These are phyloP conservation scores for Bovichtus diacanthus DNA, from an alignment of 2,797 vertebrate genomes.

Conservation along the genomic window DNA sequence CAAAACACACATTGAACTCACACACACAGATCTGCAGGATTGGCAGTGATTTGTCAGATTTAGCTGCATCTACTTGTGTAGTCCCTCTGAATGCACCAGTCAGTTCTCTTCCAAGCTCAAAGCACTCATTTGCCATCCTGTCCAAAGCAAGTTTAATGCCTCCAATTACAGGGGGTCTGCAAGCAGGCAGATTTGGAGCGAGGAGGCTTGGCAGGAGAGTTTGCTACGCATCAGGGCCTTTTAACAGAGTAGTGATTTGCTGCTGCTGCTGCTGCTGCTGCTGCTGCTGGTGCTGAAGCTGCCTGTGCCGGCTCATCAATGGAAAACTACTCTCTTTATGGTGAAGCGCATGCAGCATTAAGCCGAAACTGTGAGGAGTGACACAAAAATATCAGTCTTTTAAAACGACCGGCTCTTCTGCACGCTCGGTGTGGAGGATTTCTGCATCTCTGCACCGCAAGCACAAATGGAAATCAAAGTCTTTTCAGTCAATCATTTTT, in stretches of 20 bases:
- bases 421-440: constrained; percentile 48
- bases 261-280: constrained; percentile 75
- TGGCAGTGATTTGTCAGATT: constrained; percentile 79
- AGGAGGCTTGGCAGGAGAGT: constrained; percentile 82
- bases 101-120: constrained; percentile 79
- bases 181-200: constrained; percentile 82
- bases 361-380: constrained; percentile 71
- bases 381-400: constrained; percentile 66
- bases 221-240: constrained; percentile 85
- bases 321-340: constrained; percentile 81
- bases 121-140: constrained; percentile 81
- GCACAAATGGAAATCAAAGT: constrained; percentile 78
- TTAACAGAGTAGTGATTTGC: constrained; percentile 86
- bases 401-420: constrained; percentile 52
- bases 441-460: constrained; percentile 71
- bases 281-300: constrained; percentile 70
- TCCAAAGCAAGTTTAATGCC: constrained; percentile 88
- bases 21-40: constrained; percentile 65
- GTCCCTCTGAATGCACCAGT: constrained; percentile 78
- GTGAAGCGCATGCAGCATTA: constrained; percentile 69
- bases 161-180: constrained; percentile 85
- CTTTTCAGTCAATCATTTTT: constrained; percentile 69
- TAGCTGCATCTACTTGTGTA: constrained; percentile 74
- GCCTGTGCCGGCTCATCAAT: constrained; percentile 79
- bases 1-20: constrained; percentile 4